Conservation (phyloP, 2,888 invertebrate species). For the Leptopilina myrica region DNA sequence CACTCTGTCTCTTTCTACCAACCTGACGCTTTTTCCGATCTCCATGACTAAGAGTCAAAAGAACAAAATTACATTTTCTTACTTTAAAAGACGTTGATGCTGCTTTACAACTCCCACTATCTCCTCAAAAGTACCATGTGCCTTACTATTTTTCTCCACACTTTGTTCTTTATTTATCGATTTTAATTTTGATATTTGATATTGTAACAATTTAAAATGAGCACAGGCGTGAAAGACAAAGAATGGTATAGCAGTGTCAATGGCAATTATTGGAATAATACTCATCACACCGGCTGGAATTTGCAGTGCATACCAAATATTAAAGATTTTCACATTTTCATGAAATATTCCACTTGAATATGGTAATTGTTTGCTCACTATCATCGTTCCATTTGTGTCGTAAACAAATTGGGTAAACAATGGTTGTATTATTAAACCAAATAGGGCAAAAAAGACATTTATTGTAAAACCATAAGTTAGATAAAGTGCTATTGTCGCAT, state of each 20-base stretch:
- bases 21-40: too few relatives aligned
- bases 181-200: not conserved
- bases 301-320: not conserved
- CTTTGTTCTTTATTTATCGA: too few relatives aligned
- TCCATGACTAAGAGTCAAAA: too few relatives aligned
- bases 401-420: not conserved
- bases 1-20: too few relatives aligned
- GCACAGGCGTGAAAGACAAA: not conserved
- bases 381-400: not conserved
- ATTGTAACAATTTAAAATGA: not conserved
- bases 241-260: not conserved
- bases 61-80: too few relatives aligned
- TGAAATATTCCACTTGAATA: not conserved
- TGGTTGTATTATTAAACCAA: not conserved
- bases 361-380: not conserved
- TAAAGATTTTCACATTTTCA: not conserved
- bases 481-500: not conserved
- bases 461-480: not conserved
- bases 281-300: not conserved
- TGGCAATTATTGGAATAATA: not conserved
- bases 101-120: too few relatives aligned
- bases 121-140: too few relatives aligned
- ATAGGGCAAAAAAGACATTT: not conserved
- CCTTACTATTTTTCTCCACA: too few relatives aligned
- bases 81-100: too few relatives aligned